Percentiles rank a stretch among this genome's conserved stretches.
These are phyloP conservation scores for Tupiocoris notatus DNA, from an alignment of 2,888 invertebrate species.

Conservation along the genomic window DNA sequence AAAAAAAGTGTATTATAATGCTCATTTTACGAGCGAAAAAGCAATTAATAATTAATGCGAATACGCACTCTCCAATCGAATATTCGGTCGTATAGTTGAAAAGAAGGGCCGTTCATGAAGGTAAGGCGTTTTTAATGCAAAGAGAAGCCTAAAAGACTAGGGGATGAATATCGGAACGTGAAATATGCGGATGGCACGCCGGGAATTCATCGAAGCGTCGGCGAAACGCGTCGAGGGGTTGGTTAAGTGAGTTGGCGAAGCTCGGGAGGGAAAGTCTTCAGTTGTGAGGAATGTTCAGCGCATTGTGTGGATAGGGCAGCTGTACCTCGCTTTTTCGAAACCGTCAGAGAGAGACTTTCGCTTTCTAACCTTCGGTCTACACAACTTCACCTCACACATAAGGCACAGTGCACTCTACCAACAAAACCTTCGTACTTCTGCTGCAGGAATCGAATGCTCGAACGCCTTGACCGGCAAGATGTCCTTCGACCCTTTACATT, in stretches of 20 bases:
- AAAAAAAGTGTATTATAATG: too few species aligned
- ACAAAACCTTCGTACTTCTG: background rate
- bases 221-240: background rate
- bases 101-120: too few species aligned
- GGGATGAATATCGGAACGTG: background rate
- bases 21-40: too few species aligned
- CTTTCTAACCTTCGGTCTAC: constrained; percentile 18
- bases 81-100: too few species aligned
- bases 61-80: too few species aligned
- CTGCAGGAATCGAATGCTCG: background rate
- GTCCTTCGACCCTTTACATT: background rate
- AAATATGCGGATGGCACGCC: constrained; percentile 17
- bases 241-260: background rate
- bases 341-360: constrained; percentile 3
- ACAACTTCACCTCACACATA: background rate
- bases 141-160: too few species aligned
- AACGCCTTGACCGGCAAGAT: background rate
- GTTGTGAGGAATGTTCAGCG: background rate
- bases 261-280: background rate
- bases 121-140: too few species aligned
- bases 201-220: constrained; percentile 7
- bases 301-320: constrained; percentile 1
- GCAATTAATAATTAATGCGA: too few species aligned
- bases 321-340: background rate
- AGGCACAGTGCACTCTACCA: background rate